Base-by-base conservation (phyloP, 2,797 vertebrate species). In the Liparis tanakae region DNA sequence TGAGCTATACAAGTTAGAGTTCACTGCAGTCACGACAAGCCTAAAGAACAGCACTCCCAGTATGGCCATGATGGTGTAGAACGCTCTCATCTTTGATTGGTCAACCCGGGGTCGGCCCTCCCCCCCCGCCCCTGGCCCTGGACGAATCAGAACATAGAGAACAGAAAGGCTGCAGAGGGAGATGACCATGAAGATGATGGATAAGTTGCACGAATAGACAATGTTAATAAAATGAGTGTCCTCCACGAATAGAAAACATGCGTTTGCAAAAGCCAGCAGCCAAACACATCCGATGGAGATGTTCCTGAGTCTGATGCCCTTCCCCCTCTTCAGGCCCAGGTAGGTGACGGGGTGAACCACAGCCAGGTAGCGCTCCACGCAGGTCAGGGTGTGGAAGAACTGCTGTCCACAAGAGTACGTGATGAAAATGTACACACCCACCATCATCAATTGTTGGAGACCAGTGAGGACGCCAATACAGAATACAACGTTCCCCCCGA, bases 81-180 rank as follows among this genome's bases (percentile, higher is more conserved):
- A 77, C 0, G 76, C 74, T 39, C 67, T 63, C 44, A 17, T 51
- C 33, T 79, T 87, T 1, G 46, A 36, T n/a, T 50, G 73, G 63
- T 72, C 60, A 0, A 36, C 59, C 44, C 14, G 70, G 33, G 63
- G 53, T 34, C 7, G 64, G 62, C 50, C 71, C 12, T 58, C 22
- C 20, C 65, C 44, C 44, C 65, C 44, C 15, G 67, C 59, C 33
- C 82, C 80, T 1, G 82, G 82, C 33, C 72, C 70, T 13, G 79
- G 79, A 7, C 53, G 69, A 33, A 63, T 67, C 53, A 82, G 70
- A 7, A 46, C 46, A 1, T 25, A 7, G 36, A 87, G 57, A 13
- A 74, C 74, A 1, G 72, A 76, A 10, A 87, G 5, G 51, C 72
- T 80, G 70, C 60, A 84, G 53, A 79, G 79, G 3, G 25, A 72